Conservation (phyloP, 2,113 vertebrate species). For the Dendrocopos noguchii region DNA sequence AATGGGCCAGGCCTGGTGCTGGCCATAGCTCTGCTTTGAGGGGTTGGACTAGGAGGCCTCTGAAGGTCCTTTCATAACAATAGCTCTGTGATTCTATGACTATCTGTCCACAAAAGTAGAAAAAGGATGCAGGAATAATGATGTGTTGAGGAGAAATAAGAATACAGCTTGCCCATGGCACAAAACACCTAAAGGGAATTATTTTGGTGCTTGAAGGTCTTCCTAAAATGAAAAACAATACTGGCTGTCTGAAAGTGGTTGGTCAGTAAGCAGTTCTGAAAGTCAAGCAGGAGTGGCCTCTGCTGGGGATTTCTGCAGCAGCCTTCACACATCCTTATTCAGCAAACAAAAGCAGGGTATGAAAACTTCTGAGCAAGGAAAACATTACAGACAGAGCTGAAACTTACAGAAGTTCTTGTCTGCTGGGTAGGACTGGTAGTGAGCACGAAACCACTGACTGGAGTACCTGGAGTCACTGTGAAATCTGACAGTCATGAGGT, state of each 20-base stretch:
- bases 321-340: not conserved
- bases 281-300: not conserved
- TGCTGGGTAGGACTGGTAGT: constrained; percentile 38
- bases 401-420: constrained; percentile 62
- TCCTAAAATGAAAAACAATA: not conserved
- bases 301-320: not conserved
- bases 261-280: not conserved
- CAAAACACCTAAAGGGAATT: not conserved
- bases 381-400: not conserved
- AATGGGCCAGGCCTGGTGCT: not conserved
- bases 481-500: constrained; percentile 73
- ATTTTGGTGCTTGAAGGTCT: not conserved
- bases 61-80: not conserved
- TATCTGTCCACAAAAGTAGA: not conserved
- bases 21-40: not conserved
- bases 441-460: constrained; percentile 31
- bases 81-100: not conserved
- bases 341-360: not conserved
- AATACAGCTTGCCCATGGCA: not conserved
- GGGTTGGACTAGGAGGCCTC: not conserved
- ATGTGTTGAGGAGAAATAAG: not conserved
- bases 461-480: constrained; percentile 29
- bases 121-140: not conserved
- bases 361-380: not conserved
- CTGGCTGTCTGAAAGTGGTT: not conserved